phyloP scores from a whole-genome alignment of 2,888 invertebrate species.

The Megastigmus dorsalis region DNA sequence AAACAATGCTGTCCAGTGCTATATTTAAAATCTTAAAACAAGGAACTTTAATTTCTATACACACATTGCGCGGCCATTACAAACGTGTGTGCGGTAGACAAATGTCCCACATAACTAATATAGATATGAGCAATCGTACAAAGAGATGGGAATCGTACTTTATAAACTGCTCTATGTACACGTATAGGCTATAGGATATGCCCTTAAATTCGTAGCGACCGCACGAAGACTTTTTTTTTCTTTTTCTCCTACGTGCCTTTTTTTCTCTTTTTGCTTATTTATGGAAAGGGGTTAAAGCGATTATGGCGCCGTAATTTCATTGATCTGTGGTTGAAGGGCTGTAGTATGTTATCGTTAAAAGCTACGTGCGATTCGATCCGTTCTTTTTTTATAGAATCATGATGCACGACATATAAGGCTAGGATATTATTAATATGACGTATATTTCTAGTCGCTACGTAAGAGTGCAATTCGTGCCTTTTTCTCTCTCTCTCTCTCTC shows the following conservation, averaged over 20 bases:
- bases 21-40: slow-evolving; percentile 3
- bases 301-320: slow-evolving; percentile 27
- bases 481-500: neutral
- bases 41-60: too few species aligned
- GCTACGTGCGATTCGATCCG: neutral
- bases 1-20: neutral
- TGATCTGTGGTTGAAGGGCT: neutral
- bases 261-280: slow-evolving; percentile 6
- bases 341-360: neutral
- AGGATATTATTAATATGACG: slow-evolving; percentile 15
- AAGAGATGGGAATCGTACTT: neutral
- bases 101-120: slow-evolving; percentile 23
- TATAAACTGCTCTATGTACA: neutral
- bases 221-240: neutral
- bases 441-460: neutral
- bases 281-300: slow-evolving; percentile 37
- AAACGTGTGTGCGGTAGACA: neutral
- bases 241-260: neutral
- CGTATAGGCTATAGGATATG: neutral
- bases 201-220: neutral
- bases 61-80: too few species aligned
- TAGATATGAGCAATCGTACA: neutral
- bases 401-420: neutral
- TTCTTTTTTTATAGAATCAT: slow-evolving; percentile 9
- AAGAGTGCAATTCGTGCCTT: neutral